phyloP scores from a whole-genome alignment of 2,888 invertebrate species.

The Dermolepida albohirtum region DNA sequence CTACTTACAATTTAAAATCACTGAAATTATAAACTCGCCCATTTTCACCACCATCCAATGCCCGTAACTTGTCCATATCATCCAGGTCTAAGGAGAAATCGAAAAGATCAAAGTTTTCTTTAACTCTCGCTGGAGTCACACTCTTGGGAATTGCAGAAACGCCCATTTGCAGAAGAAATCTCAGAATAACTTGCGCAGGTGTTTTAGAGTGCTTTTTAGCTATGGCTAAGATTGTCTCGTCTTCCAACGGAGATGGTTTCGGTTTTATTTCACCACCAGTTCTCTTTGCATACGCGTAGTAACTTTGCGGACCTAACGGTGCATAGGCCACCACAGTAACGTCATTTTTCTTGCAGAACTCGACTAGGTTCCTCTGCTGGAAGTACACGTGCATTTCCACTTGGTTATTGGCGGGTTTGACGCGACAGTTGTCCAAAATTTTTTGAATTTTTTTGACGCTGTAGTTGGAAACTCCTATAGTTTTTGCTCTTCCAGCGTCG shows the following conservation, averaged over 20 bases:
- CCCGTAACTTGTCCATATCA: conserved; percentile 73
- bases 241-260: conserved; percentile 73
- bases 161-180: conserved; percentile 78
- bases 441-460: conserved; percentile 71
- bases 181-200: conserved; percentile 73
- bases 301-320: conserved; percentile 80
- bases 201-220: conserved; percentile 63
- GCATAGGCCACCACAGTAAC: conserved; percentile 84
- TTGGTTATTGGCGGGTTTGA: conserved; percentile 74
- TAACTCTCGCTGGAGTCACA: conserved; percentile 76
- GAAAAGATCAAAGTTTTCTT: conserved; percentile 69
- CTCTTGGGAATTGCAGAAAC: conserved; percentile 87
- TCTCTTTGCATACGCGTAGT: conserved; percentile 68
- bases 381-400: conserved; percentile 84
- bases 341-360: conserved; percentile 72
- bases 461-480: conserved; percentile 88
- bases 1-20: conserved; percentile 63
- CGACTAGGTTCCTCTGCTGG: conserved; percentile 75
- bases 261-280: conserved; percentile 59
- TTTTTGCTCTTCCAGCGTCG: conserved; percentile 12
- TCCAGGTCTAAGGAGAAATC: conserved; percentile 71
- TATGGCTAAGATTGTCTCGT: conserved; percentile 67
- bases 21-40: conserved; percentile 75
- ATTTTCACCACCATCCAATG: conserved; percentile 72
- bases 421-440: conserved; percentile 64